Evolutionary conservation across 2,888 invertebrate species (phyloP), one percentile per base, ranked within the genome.

Genomic region (Gerris lacustris): DNA sequence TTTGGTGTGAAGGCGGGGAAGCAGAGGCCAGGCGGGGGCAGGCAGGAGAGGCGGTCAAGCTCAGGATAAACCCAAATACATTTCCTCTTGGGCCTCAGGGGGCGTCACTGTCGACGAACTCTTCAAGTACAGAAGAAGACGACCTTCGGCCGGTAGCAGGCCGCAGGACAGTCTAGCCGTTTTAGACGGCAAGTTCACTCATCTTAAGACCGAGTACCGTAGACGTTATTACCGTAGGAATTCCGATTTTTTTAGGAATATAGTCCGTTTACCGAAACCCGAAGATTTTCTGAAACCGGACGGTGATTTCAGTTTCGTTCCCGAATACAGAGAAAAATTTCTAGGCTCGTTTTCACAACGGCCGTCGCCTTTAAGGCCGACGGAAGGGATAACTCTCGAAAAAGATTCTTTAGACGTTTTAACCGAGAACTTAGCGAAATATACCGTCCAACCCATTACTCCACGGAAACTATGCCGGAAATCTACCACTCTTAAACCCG

Each of bases 21-120:
- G 31, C 64, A 11, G 64, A 9, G 15, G 55, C 15, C 55, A 55
- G 15, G 11, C 9, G 55, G 55, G 55, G 15, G 55, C 11, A 5
- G 55, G 55, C 55, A 15, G 55, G 55, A 55, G 55, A 55, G 15
- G 55, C 9, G 31, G 31, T 31, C 55, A 9, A 5, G 15, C 11
- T 55, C 55, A 55, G 15, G 55, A 55, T 55, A 55, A 55, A 55
- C 15, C 55, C 9, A 55, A 55, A 55, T 55, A 55, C 15, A 11
- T 55, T 11, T 15, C 55, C 9, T 55, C 55, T 15, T 55, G 55
- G 55, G 55, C 55, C 15, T 55, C 55, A 1, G 15, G 15, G 6
- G 73, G 73, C 11, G 55, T 74, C 15, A 74, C 75, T 5, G 75
- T 75, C 43, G 75, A 75, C 72, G 74, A 74, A 63, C 72, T 74